Percentiles rank a stretch among this genome's conserved stretches.
phyloP scores from a whole-genome alignment of 2,888 invertebrate genomes.

The Diaperis boleti region DNA sequence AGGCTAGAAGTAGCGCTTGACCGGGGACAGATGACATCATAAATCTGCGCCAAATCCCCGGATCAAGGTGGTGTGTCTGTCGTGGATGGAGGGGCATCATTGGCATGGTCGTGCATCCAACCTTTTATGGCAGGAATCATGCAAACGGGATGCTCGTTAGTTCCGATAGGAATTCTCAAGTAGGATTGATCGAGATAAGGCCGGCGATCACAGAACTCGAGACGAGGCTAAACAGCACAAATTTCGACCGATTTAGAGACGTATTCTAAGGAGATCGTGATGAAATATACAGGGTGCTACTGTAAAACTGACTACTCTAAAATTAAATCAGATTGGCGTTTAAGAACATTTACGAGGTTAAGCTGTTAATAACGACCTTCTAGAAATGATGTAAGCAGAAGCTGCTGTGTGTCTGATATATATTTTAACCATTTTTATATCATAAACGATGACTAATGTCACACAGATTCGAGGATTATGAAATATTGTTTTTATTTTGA shows the following conservation, averaged over 20 bases:
- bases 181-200: conserved; percentile 30
- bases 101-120: conserved; percentile 25
- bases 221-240: conserved; percentile 8
- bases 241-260: conserved; percentile 15
- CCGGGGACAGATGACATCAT: conserved; percentile 48
- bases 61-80: conserved; percentile 41
- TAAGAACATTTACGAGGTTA: no score
- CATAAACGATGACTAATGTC: no score
- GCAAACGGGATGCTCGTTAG: conserved; percentile 38
- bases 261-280: conserved; percentile 9
- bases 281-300: conserved; percentile 7
- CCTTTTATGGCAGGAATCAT: conserved; percentile 35
- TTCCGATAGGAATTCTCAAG: conserved; percentile 36
- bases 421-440: no score
- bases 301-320: no score
- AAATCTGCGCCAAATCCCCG: conserved; percentile 48
- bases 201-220: conserved; percentile 15
- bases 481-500: no score
- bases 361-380: no score
- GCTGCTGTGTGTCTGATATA: no score
- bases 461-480: no score
- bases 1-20: conserved; percentile 44
- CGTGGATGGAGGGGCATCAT: no score
- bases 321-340: no score
- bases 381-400: no score